Percentiles rank a stretch among this genome's conserved stretches.
phyloP scores from a whole-genome alignment of 2,113 vertebrate species.

The Reinhardtius hippoglossoides region DNA sequence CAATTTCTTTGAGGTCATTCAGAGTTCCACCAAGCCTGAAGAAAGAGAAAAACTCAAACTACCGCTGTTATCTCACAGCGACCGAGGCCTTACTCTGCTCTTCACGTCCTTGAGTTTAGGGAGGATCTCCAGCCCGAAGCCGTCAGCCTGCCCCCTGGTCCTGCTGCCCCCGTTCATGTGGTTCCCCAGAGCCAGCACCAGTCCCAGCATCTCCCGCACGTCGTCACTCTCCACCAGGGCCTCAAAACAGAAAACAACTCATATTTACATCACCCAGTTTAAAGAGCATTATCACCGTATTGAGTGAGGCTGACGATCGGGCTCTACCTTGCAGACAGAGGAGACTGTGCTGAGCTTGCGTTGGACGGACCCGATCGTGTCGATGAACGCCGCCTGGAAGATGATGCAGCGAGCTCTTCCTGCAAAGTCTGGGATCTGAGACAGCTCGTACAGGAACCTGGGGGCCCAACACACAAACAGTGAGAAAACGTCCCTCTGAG shows the following conservation, averaged over 20 bases:
- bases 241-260: slow-evolving; percentile 66
- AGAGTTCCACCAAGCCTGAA: too few species aligned
- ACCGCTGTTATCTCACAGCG: background rate
- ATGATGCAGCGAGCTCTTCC: slow-evolving; percentile 92
- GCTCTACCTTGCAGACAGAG: slow-evolving; percentile 86
- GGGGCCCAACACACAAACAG: slow-evolving; percentile 15
- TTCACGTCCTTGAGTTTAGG: slow-evolving; percentile 98
- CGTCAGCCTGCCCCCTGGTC: slow-evolving; percentile 94
- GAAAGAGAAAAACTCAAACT: too few species aligned
- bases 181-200: slow-evolving; percentile 96
- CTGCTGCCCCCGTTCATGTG: slow-evolving; percentile 97
- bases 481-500: background rate
- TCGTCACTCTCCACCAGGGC: slow-evolving; percentile 84
- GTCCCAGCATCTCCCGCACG: slow-evolving; percentile 89
- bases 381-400: slow-evolving; percentile 90
- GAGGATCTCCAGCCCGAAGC: slow-evolving; percentile 95
- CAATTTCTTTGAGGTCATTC: too few species aligned
- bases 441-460: slow-evolving; percentile 96
- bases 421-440: slow-evolving; percentile 94
- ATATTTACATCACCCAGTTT: too few species aligned
- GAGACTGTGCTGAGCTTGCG: slow-evolving; percentile 88
- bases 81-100: slow-evolving; percentile 86
- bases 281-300: background rate
- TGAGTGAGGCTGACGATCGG: background rate
- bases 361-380: slow-evolving; percentile 85